phyloP scores from a whole-genome alignment of 1,140 invertebrate genomes.

The Drosophila kikkawai region DNA sequence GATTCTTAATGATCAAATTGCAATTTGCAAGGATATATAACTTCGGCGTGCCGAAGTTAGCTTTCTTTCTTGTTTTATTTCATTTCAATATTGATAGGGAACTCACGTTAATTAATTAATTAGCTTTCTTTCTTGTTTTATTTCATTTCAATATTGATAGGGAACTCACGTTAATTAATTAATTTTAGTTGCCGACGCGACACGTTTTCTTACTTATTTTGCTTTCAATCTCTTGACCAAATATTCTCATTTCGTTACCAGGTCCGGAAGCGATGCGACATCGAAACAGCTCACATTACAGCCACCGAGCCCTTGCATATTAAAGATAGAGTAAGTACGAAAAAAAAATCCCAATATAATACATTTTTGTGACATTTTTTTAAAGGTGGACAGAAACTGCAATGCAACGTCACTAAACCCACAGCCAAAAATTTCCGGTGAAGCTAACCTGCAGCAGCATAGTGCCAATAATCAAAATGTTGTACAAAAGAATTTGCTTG shows the following conservation, averaged over 20 bases:
- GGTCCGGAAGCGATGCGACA: slow-evolving; percentile 72
- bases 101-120: no score
- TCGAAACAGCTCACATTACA: slow-evolving; percentile 76
- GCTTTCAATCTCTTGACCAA: background rate
- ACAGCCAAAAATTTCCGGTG: slow-evolving; percentile 52
- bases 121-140: no score
- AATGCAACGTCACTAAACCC: slow-evolving; percentile 87
- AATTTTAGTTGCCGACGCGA: background rate
- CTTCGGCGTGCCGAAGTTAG: no score
- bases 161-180: no score
- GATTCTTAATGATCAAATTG: no score
- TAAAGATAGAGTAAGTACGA: slow-evolving; percentile 74
- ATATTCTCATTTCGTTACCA: slow-evolving; percentile 4
- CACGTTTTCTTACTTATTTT: background rate
- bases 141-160: no score
- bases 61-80: no score
- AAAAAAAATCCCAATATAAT: background rate
- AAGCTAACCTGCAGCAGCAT: slow-evolving; percentile 57
- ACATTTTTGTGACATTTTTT: background rate
- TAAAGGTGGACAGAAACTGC: slow-evolving; percentile 89
- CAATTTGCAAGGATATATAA: no score
- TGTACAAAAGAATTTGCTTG: slow-evolving; percentile 36
- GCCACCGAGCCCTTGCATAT: slow-evolving; percentile 78
- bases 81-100: no score
- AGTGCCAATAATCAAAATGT: slow-evolving; percentile 64